Evolutionary conservation across 1,140 invertebrate species (phyloP).

Genomic region (Oscheius sp.): DNA sequence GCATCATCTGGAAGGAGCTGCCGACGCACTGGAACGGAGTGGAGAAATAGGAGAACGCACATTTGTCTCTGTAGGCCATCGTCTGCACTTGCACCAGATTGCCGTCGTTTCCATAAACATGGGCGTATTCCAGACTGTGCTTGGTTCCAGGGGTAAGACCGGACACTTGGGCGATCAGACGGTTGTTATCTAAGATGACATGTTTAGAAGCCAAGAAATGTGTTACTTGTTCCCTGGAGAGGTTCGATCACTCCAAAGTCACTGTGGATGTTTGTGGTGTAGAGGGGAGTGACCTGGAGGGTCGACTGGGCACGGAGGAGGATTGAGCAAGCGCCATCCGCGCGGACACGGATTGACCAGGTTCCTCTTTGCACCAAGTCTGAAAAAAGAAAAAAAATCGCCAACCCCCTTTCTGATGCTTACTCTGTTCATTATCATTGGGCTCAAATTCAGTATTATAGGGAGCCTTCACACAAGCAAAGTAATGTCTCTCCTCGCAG

Average conservation of each 20-base stretch:
- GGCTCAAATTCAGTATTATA: constrained; percentile 32
- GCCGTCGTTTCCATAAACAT: constrained; percentile 32
- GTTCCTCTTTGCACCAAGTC: constrained; percentile 28
- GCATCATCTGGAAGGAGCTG: constrained; percentile 16
- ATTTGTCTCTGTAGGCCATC: background rate
- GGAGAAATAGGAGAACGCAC: constrained; percentile 34
- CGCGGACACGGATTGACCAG: constrained; percentile 27
- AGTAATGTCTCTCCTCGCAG: constrained; percentile 18
- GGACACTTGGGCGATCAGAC: constrained; percentile 21
- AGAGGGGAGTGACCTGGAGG: constrained; percentile 16
- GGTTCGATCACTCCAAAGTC: constrained; percentile 23
- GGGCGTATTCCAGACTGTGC: constrained; percentile 31
- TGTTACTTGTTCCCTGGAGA: background rate
- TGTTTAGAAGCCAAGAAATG: background rate
- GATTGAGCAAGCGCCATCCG: constrained; percentile 19
- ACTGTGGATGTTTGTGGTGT: constrained; percentile 29
- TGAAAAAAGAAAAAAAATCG: background rate
- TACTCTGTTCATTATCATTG: background rate
- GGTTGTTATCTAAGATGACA: constrained; percentile 23
- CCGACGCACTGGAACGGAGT: constrained; percentile 26
- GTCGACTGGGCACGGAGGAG: constrained; percentile 29
- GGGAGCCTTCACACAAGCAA: constrained; percentile 25
- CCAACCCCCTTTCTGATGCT: constrained; percentile 11
- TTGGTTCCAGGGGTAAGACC: background rate
- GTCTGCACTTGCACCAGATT: constrained; percentile 20